A percentile compares a stretch with the other conserved stretches of the same genome.
phyloP scores from a whole-genome alignment of 2,888 invertebrate species.

The Acleris literana region DNA sequence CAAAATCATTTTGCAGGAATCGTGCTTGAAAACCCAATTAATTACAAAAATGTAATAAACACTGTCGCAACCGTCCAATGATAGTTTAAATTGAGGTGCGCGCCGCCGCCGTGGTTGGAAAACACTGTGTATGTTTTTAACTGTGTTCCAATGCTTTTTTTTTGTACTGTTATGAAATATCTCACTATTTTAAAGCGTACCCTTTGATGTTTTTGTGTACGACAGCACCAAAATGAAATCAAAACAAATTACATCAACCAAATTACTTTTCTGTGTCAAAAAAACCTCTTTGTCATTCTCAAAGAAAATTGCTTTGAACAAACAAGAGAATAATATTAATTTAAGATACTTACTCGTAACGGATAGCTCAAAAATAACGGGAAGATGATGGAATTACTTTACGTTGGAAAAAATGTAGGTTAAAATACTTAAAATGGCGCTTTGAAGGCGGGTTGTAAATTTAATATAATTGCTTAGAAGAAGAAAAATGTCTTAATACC shows the following conservation, averaged over 20 bases:
- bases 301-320: slow-evolving; percentile 31
- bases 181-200: no score
- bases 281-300: slow-evolving; percentile 27
- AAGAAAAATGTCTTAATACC: slow-evolving; percentile 71
- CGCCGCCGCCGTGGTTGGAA: no score
- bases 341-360: slow-evolving; percentile 27
- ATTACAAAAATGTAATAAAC: no score
- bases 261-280: slow-evolving; percentile 22
- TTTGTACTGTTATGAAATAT: no score
- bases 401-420: slow-evolving; percentile 43
- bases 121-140: no score
- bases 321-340: slow-evolving; percentile 34
- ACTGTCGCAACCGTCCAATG: no score
- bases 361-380: slow-evolving; percentile 27
- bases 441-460: slow-evolving; percentile 56
- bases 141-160: no score
- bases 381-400: slow-evolving; percentile 46
- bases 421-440: slow-evolving; percentile 49
- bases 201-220: no score
- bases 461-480: slow-evolving; percentile 65
- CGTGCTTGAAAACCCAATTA: no score
- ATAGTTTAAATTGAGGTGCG: no score
- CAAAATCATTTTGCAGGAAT: no score
- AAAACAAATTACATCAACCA: slow-evolving; percentile 23
- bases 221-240: slow-evolving; percentile 6